Percentiles rank a stretch among this genome's conserved stretches.
Conservation (phyloP, 2,113 vertebrate species). For the Anguilla rostrata region DNA sequence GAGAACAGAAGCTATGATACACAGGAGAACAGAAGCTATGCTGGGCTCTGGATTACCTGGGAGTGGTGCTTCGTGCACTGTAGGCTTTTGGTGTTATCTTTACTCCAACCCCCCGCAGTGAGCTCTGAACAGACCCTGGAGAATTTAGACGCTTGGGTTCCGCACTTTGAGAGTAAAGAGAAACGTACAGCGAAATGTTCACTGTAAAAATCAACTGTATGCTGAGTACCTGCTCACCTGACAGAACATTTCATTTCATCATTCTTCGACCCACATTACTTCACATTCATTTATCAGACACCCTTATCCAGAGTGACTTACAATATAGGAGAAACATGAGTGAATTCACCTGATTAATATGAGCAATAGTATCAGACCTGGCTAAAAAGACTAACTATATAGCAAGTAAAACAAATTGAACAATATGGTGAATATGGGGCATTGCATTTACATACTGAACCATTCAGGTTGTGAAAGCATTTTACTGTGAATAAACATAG, state of each 20-base stretch:
- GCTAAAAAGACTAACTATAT: too few species aligned
- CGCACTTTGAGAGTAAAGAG: constrained; percentile 13
- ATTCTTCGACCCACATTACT: too few species aligned
- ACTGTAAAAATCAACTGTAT: background rate
- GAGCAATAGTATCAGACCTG: too few species aligned
- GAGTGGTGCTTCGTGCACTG: constrained; percentile 53
- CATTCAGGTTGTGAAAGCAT: background rate
- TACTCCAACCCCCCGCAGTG: constrained; percentile 49
- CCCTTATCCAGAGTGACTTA: too few species aligned
- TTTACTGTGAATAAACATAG: background rate
- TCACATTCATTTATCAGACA: too few species aligned
- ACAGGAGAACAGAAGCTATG: too few species aligned
- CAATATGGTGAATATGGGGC: background rate
- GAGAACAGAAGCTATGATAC: too few species aligned
- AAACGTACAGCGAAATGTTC: background rate
- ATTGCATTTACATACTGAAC: background rate
- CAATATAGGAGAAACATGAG: too few species aligned
- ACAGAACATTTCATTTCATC: too few species aligned
- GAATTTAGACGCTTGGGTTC: constrained; percentile 67
- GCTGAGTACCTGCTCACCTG: too few species aligned
- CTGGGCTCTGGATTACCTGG: background rate
- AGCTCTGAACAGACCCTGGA: constrained; percentile 64
- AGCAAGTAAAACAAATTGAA: background rate
- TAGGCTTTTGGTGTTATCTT: constrained; percentile 69
- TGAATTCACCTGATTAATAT: too few species aligned